Evolutionary conservation across 2,113 vertebrate genomes (phyloP).

Genomic region (Gulo gulo): DNA sequence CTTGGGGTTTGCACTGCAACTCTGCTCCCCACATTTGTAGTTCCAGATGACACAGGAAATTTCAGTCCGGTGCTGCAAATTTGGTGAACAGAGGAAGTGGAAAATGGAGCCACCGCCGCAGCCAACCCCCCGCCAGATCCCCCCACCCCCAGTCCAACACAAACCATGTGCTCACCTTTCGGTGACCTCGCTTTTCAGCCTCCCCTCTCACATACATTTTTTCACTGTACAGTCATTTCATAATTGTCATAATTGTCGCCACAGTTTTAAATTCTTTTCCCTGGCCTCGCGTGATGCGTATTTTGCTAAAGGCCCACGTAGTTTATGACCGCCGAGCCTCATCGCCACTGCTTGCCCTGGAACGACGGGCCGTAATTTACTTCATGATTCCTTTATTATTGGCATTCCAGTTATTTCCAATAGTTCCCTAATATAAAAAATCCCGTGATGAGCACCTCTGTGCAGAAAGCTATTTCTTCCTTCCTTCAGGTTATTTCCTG

Average conservation of each 20-base stretch:
- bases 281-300: background rate
- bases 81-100: background rate
- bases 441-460: background rate
- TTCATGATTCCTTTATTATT: background rate
- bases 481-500: background rate
- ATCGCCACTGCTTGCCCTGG: background rate
- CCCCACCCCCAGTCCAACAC: fast-evolving
- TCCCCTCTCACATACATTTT: background rate
- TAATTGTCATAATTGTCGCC: background rate
- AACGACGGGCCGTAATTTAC: background rate
- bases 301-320: background rate
- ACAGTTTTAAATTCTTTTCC: background rate
- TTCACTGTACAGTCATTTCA: background rate
- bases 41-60: background rate
- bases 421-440: constrained; percentile 4
- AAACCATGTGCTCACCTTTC: background rate
- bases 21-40: background rate
- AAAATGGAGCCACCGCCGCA: fast-evolving
- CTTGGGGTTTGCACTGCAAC: background rate
- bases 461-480: background rate
- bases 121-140: fast-evolving
- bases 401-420: constrained; percentile 8
- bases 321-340: background rate
- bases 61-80: background rate
- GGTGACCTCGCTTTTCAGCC: background rate